A percentile compares a stretch with the other conserved stretches of the same genome.
phyloP scores from a whole-genome alignment of 2,113 vertebrate genomes.

The Meriones unguiculatus region DNA sequence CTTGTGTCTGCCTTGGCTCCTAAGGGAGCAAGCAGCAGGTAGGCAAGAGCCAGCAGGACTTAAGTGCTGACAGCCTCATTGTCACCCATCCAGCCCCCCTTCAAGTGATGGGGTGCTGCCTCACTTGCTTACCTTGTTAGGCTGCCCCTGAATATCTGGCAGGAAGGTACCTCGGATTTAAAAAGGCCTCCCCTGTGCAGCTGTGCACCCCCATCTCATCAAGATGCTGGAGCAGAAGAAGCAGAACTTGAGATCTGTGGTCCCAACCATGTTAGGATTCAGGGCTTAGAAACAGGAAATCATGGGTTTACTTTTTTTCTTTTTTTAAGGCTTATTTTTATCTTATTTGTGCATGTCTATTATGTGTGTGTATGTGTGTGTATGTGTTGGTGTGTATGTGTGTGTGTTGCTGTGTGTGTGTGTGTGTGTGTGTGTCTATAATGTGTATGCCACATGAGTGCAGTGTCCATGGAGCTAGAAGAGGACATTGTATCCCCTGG shows the following conservation, averaged over 20 bases:
- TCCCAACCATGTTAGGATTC: neutral
- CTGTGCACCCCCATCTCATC: fast-evolving
- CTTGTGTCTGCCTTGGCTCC: neutral
- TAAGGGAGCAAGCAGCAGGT: neutral
- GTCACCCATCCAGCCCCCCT: too few relatives aligned
- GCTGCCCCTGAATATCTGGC: neutral
- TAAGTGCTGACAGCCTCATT: neutral
- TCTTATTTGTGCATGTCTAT: neutral
- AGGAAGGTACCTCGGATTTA: neutral
- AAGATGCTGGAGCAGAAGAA: neutral
- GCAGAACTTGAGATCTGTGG: neutral
- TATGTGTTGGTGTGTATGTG: neutral
- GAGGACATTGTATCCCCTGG: neutral
- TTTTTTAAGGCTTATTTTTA: neutral
- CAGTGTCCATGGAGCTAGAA: too few relatives aligned
- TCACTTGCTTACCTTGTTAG: neutral
- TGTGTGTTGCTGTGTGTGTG: neutral
- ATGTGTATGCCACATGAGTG: neutral
- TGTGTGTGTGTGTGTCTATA: neutral
- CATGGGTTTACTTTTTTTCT: neutral
- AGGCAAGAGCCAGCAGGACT: neutral
- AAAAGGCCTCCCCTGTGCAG: too few relatives aligned
- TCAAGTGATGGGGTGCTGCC: neutral
- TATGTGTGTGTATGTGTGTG: neutral
- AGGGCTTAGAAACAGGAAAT: neutral